Evolutionary conservation across 2,113 vertebrate genomes (phyloP).

Genomic region (Petrocephalus microphthalmus): DNA sequence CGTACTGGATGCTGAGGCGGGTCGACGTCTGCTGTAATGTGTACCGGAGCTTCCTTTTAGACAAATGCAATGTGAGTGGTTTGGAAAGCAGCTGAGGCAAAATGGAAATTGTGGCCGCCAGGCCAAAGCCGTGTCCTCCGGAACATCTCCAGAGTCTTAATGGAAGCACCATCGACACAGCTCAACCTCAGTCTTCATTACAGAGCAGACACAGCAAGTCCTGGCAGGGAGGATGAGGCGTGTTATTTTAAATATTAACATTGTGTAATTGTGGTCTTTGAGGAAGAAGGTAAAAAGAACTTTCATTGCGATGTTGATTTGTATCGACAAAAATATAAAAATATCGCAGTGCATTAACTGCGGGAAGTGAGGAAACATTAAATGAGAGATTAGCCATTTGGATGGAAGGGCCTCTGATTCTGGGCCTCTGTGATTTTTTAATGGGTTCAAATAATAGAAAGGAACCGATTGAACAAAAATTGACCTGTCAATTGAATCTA

Average conservation of each 20-base stretch:
- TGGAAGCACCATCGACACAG: neutral
- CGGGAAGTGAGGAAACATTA: constrained; percentile 32
- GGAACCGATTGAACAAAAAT: constrained; percentile 53
- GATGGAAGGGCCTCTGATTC: constrained; percentile 41
- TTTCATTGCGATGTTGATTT: constrained; percentile 20
- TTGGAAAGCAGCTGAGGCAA: neutral
- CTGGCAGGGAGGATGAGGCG: neutral
- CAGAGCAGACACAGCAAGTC: neutral
- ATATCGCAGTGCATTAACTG: constrained; percentile 47
- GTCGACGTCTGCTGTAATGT: neutral
- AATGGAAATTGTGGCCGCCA: neutral
- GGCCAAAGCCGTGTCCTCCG: neutral
- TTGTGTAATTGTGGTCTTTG: neutral
- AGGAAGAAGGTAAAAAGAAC: neutral
- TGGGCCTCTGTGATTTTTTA: constrained; percentile 51
- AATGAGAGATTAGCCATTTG: constrained; percentile 29
- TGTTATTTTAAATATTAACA: constrained; percentile 12
- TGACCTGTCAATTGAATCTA: constrained; percentile 55
- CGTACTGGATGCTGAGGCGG: neutral
- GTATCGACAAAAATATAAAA: constrained; percentile 3
- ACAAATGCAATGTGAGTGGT: neutral
- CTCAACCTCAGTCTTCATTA: neutral
- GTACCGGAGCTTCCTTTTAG: neutral
- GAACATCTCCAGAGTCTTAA: neutral
- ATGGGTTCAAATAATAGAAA: constrained; percentile 48